Conservation (phyloP, 2,797 vertebrate genomes). For the Podarcis siculus region DNA sequence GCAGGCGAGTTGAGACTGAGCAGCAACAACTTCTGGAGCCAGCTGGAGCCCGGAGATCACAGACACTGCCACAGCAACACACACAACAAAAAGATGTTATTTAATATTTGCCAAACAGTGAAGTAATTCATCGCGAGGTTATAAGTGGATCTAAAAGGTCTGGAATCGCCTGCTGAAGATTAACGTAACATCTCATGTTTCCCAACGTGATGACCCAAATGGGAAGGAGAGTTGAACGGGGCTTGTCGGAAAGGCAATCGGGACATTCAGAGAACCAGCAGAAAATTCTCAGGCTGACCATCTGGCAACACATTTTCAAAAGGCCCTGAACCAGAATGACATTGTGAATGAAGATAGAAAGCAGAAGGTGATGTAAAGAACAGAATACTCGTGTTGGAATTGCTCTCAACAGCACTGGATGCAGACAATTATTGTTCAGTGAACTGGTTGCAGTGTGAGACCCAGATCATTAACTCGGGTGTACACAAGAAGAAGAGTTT, state of each 20-base stretch:
- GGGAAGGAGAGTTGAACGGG: conserved; percentile 54
- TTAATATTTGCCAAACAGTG: conserved; percentile 76
- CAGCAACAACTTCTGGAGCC: conserved; percentile 67
- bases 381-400: conserved; percentile 40
- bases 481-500: neutral
- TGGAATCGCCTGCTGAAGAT: conserved; percentile 73
- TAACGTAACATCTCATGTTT: conserved; percentile 73
- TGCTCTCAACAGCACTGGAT: conserved; percentile 3
- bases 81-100: conserved; percentile 49
- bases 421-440: too few species aligned
- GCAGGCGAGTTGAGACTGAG: conserved; percentile 61
- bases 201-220: conserved; percentile 48
- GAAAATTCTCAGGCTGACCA: conserved; percentile 56
- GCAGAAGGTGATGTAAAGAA: neutral
- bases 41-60: conserved; percentile 74
- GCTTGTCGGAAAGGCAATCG: conserved; percentile 46
- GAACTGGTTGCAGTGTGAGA: too few species aligned
- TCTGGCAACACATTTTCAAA: conserved; percentile 47
- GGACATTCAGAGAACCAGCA: conserved; percentile 52
- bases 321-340: conserved; percentile 47
- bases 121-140: conserved; percentile 76
- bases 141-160: conserved; percentile 76
- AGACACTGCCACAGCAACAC: conserved; percentile 68
- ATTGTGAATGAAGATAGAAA: conserved; percentile 26
- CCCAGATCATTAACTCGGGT: neutral